Base-by-base conservation (phyloP, 2,113 vertebrate species). In the Forbesichthys agassizii region DNA sequence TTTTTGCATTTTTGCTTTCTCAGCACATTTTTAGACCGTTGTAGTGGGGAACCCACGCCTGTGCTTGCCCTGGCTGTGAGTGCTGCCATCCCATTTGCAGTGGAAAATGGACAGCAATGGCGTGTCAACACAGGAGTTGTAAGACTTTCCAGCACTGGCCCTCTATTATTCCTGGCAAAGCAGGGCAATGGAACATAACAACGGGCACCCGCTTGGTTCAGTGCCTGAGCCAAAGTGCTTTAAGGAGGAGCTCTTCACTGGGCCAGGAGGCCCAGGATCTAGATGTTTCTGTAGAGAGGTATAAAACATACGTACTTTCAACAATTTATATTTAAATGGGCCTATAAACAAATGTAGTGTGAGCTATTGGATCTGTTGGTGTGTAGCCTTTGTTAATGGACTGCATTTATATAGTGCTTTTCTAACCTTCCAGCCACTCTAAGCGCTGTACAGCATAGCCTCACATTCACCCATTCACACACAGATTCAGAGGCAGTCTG, bases 101-200 rank as follows among this genome's bases (percentile, higher is more conserved):
- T 71, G 69, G 56, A 58, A 74, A 69, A 72, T 27, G 48, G 46
- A 51, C 61, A 54, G 13, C 42, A 61, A 75, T 67, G 73, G 79
- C 80, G 66, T 69, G 70, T 80, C 79, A 81, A 81, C 78, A 63
- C 73, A 64, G n/a, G 54, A 58, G 66, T 64, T 57, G 79, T 77
- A 77, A 80, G 73, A 84, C 57, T 88, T 88, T 88, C 86, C 86
- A 87, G 80, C 46, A 18, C 69, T 77, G 0, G 58, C 46, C n/a
- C 3, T 71, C 69, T 47, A 51, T 71, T 83, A 82, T 87, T 88
- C 81, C 78, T 89, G 84, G 85, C 85, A 84, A 56, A 18, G 49
- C 62, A 48, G 64, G 51, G 68, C 33, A 59, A 64, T n/a, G 3
- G 66, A 77, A 73, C 77, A 69, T 27, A 77, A 79, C 71, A 63